Evolutionary conservation across 2,113 vertebrate genomes (phyloP).

Genomic region (Montifringilla adamsi): DNA sequence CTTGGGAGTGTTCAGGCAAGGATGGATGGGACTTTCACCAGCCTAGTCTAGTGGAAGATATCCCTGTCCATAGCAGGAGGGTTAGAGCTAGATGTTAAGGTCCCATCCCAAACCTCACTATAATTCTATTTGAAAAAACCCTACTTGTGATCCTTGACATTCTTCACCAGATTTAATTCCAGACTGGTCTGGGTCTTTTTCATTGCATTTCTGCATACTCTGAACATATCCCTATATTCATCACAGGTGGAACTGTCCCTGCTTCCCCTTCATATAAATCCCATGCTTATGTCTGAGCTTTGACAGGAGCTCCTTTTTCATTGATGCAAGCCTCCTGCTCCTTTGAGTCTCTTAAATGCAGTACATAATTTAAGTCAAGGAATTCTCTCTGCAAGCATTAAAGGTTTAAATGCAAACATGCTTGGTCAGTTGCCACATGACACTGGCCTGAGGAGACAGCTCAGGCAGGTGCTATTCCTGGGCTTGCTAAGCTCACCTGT

Average conservation of each 20-base stretch:
- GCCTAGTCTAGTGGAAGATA: not conserved
- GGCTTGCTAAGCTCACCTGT: not conserved
- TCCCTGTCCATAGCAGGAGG: not conserved
- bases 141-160: not conserved
- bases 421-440: not conserved
- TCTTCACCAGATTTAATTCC: not conserved
- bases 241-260: not conserved
- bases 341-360: not conserved
- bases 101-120: not conserved
- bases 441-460: not conserved
- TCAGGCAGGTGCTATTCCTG: not conserved
- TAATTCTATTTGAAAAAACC: not conserved
- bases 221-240: not conserved
- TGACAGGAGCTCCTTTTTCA: not conserved
- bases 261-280: not conserved
- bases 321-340: not conserved
- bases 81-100: not conserved
- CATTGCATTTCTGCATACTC: not conserved
- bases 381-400: not conserved
- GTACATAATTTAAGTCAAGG: not conserved
- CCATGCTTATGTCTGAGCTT: not conserved
- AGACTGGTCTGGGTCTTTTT: not conserved
- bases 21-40: not conserved
- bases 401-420: not conserved
- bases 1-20: not conserved